Evolutionary conservation across 2,888 invertebrate genomes (phyloP).

Genomic region (Augochlorella aurata): DNA sequence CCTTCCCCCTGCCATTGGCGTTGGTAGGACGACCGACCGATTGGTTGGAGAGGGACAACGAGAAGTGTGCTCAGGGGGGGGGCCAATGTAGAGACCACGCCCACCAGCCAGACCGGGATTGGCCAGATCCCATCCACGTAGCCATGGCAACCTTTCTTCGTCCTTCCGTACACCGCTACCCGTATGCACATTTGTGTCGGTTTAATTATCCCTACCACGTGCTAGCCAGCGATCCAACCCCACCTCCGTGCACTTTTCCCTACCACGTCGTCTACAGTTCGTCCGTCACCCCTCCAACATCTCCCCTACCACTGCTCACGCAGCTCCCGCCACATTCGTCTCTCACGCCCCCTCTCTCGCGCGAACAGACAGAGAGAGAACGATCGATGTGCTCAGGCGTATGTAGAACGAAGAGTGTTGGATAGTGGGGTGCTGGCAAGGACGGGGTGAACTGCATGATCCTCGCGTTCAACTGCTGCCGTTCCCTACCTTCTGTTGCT

Average conservation of each 20-base stretch:
- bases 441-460: slow-evolving; percentile 57
- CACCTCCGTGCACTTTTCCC: slow-evolving; percentile 37
- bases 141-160: slow-evolving; percentile 82
- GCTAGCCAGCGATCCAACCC: slow-evolving; percentile 43
- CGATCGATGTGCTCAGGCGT: slow-evolving; percentile 54
- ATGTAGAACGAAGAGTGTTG: slow-evolving; percentile 55
- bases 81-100: slow-evolving; percentile 80
- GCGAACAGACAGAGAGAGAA: slow-evolving; percentile 49
- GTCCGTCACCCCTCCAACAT: slow-evolving; percentile 51
- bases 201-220: slow-evolving; percentile 77
- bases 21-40: slow-evolving; percentile 17
- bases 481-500: slow-evolving; percentile 67
- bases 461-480: slow-evolving; percentile 58
- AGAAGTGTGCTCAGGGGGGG: slow-evolving; percentile 41
- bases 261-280: slow-evolving; percentile 34
- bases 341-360: slow-evolving; percentile 63
- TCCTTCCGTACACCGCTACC: slow-evolving; percentile 70
- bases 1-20: slow-evolving; percentile 18
- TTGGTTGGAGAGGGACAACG: slow-evolving; percentile 48
- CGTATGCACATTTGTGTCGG: slow-evolving; percentile 69
- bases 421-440: slow-evolving; percentile 29
- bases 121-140: slow-evolving; percentile 83
- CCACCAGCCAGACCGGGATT: slow-evolving; percentile 82
- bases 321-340: slow-evolving; percentile 33
- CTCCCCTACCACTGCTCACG: slow-evolving; percentile 11